Percentiles rank a stretch among this genome's conserved stretches.
Conservation (phyloP, 2,888 invertebrate species). For the Agelastica alni region DNA sequence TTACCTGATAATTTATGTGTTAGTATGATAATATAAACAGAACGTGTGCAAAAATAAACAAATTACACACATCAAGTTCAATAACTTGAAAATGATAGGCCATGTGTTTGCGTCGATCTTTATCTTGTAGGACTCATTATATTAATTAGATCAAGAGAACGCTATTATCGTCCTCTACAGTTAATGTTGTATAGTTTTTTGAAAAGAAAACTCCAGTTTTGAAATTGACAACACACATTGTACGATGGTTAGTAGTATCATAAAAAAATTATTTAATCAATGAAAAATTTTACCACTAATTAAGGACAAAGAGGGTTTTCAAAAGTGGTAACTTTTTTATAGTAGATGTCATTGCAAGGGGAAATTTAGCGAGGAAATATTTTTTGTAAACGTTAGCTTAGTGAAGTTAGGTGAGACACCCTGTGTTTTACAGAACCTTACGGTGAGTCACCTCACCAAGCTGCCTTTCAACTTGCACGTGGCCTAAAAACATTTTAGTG, state of each 20-base stretch:
- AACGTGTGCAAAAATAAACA: slow-evolving; percentile 28
- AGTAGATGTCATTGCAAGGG: neutral
- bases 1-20: slow-evolving; percentile 26
- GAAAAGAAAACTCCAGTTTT: no score
- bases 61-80: slow-evolving; percentile 24
- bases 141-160: slow-evolving; percentile 20
- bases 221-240: no score
- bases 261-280: no score
- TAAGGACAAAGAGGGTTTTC: no score
- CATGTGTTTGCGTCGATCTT: slow-evolving; percentile 24
- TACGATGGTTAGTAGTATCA: no score
- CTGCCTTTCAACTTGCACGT: no score
- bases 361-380: neutral
- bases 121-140: slow-evolving; percentile 22
- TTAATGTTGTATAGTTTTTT: no score
- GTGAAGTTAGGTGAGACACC: no score
- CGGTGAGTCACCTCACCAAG: no score
- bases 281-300: no score
- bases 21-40: slow-evolving; percentile 24
- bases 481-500: no score
- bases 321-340: neutral
- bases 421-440: no score
- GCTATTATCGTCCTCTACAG: slow-evolving; percentile 7
- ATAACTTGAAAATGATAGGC: slow-evolving; percentile 30
- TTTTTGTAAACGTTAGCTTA: neutral